Conservation (phyloP, 2,797 vertebrate species). For the Otolemur crassicaudatus region DNA sequence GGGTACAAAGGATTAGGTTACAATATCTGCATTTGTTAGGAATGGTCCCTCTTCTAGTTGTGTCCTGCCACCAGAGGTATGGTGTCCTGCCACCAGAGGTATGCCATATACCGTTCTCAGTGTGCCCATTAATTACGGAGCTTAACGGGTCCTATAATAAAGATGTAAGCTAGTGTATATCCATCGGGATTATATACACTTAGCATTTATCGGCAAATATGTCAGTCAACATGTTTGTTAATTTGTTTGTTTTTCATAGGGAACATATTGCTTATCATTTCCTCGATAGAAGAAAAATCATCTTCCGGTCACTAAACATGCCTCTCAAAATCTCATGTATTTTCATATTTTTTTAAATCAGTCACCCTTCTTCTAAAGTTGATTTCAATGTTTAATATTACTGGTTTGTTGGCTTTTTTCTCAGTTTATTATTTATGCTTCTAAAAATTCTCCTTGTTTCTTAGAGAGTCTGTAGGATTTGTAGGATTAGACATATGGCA, state of each 20-base stretch:
- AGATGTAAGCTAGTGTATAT: background rate
- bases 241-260: background rate
- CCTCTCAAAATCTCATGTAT: background rate
- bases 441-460: background rate
- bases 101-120: too few relatives aligned
- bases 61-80: too few relatives aligned
- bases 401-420: background rate
- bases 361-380: background rate
- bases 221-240: background rate
- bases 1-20: too few relatives aligned
- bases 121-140: too few relatives aligned
- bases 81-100: too few relatives aligned
- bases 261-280: background rate
- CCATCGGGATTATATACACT: background rate
- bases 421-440: background rate
- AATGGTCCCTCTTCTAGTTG: too few relatives aligned
- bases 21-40: too few relatives aligned
- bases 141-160: background rate
- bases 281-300: background rate
- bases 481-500: background rate
- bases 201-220: background rate
- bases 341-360: slow-evolving; percentile 20
- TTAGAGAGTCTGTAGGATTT: background rate
- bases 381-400: background rate
- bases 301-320: background rate